A percentile compares a stretch with the other conserved stretches of the same genome.
These are phyloP conservation scores for Baryphthengus martii DNA, from an alignment of 2,113 vertebrate genomes.

Conservation along the genomic window DNA sequence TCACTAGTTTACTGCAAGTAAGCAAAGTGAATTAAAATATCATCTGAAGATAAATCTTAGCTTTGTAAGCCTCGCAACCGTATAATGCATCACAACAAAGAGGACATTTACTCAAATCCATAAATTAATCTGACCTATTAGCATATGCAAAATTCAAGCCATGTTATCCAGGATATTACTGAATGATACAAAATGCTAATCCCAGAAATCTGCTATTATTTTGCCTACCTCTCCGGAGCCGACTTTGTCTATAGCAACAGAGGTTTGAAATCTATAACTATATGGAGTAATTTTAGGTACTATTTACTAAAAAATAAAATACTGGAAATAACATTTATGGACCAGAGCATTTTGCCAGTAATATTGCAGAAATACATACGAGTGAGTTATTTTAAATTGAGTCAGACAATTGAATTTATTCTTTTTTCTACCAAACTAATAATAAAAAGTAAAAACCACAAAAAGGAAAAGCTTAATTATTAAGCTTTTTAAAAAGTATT, in stretches of 20 bases:
- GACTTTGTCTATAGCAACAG: not conserved
- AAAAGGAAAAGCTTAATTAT: not conserved
- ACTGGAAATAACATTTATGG: not conserved
- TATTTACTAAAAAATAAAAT: not conserved
- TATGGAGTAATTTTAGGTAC: fast-evolving
- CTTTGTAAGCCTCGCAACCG: not conserved
- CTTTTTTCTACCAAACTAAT: not conserved
- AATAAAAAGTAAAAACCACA: not conserved
- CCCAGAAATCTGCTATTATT: not conserved
- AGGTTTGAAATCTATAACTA: not conserved
- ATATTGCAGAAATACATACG: fast-evolving
- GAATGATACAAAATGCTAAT: not conserved
- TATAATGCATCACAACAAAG: not conserved
- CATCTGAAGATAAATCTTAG: not conserved
- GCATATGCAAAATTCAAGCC: not conserved
- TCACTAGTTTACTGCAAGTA: not conserved
- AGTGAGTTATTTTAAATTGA: not conserved
- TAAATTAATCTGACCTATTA: not conserved
- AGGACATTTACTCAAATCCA: not conserved
- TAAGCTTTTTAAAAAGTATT: not conserved
- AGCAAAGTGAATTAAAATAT: not conserved
- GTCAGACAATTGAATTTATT: not conserved
- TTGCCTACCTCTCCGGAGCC: fast-evolving
- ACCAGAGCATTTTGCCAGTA: not conserved
- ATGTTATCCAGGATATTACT: not conserved